Conservation (phyloP, 2,888 invertebrate genomes). For the Caenorhabditis imperialis region DNA sequence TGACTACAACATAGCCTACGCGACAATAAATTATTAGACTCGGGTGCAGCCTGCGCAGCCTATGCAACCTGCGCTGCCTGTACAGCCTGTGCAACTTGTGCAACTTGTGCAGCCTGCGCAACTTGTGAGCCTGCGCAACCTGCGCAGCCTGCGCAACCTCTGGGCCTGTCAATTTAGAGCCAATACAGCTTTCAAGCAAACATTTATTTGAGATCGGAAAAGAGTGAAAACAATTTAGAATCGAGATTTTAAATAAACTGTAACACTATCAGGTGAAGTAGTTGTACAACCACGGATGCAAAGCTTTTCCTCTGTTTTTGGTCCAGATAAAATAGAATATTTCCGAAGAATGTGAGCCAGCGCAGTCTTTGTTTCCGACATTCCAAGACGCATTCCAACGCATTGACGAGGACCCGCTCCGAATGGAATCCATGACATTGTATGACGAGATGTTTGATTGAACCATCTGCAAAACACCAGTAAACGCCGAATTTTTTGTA, state of each 20-base stretch:
- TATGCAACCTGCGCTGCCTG: too few species aligned
- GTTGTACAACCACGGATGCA: constrained; percentile 49
- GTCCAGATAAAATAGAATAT: constrained; percentile 58
- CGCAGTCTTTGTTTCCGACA: constrained; percentile 71
- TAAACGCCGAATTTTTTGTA: not conserved
- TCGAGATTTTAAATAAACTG: constrained; percentile 36
- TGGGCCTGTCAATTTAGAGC: too few species aligned
- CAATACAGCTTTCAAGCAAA: too few species aligned
- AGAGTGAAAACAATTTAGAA: not conserved
- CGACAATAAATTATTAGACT: too few species aligned
- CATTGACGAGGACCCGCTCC: constrained; percentile 75
- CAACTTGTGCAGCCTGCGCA: too few species aligned
- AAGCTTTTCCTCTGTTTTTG: constrained; percentile 65
- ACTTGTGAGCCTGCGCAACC: too few species aligned
- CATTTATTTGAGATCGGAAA: not conserved
- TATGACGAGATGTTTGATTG: constrained; percentile 24
- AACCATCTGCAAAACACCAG: constrained; percentile 55
- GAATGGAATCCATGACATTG: constrained; percentile 65
- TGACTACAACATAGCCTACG: too few species aligned
- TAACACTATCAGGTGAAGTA: constrained; percentile 40
- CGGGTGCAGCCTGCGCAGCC: too few species aligned
- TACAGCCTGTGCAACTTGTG: too few species aligned
- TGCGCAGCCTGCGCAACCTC: too few species aligned
- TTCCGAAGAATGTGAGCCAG: constrained; percentile 63
- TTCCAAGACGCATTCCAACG: constrained; percentile 72